These are phyloP conservation scores for Clarias laeviceps DNA, from an alignment of 2,797 vertebrate genomes.

Conservation along the genomic window DNA sequence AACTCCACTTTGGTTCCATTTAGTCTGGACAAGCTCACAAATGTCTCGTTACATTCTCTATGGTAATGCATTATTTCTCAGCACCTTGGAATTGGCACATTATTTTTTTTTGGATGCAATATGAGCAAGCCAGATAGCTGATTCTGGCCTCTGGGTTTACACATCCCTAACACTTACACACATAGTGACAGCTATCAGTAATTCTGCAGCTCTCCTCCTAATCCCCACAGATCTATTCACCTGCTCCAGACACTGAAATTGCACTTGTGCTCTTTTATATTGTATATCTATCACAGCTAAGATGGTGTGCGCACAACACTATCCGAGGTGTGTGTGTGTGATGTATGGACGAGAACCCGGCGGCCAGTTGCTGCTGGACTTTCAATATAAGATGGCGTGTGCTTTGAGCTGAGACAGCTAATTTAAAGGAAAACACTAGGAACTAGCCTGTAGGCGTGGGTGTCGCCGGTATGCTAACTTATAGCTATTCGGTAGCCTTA, in stretches of 20 bases:
- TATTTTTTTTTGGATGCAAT: constrained; percentile 21
- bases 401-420: constrained; percentile 70
- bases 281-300: constrained; percentile 33
- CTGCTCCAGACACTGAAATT: constrained; percentile 39
- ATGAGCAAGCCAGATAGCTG: neutral
- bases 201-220: constrained; percentile 28
- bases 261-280: constrained; percentile 26
- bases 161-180: constrained; percentile 23
- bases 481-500: constrained; percentile 22
- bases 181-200: constrained; percentile 46
- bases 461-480: constrained; percentile 30
- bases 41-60: constrained; percentile 4
- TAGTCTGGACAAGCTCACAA: neutral
- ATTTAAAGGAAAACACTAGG: constrained; percentile 78
- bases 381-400: constrained; percentile 62
- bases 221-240: constrained; percentile 35
- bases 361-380: constrained; percentile 50
- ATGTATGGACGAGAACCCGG: constrained; percentile 29
- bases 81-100: constrained; percentile 12
- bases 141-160: constrained; percentile 19
- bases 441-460: constrained; percentile 66
- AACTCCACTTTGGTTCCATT: neutral
- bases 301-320: constrained; percentile 17
- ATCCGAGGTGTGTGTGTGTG: constrained; percentile 25
- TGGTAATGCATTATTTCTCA: neutral